phyloP scores from a whole-genome alignment of 2,113 vertebrate genomes.

The Oryctolagus cuniculus region DNA sequence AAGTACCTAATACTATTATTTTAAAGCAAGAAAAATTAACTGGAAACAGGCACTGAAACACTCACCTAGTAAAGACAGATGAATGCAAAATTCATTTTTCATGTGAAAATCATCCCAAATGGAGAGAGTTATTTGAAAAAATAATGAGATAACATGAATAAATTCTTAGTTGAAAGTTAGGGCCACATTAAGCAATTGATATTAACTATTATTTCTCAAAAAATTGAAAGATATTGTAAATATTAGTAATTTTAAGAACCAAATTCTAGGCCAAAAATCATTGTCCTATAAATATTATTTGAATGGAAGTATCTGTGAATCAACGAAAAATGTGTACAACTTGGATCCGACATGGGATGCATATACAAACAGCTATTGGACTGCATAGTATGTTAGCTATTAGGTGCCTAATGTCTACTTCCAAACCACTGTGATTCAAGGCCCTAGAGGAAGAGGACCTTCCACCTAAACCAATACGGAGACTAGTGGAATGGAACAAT shows the following conservation, averaged over 20 bases:
- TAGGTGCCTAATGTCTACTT: background rate
- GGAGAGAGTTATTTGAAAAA: conserved; percentile 8
- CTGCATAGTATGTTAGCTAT: background rate
- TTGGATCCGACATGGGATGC: background rate
- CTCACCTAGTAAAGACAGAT: background rate
- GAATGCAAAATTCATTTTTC: background rate
- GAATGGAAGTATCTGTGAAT: background rate
- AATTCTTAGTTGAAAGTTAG: background rate
- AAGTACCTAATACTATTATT: background rate
- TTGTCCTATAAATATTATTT: conserved; percentile 27
- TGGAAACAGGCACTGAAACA: conserved; percentile 23
- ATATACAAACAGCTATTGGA: background rate
- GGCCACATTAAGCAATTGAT: background rate
- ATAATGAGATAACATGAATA: conserved; percentile 2
- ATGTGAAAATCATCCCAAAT: background rate
- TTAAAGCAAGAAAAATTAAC: conserved; percentile 15
- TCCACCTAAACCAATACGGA: background rate
- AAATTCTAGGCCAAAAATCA: conserved; percentile 4
- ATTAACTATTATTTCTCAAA: background rate
- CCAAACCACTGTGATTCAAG: background rate
- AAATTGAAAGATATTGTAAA: conserved; percentile 20
- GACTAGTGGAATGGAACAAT: background rate
- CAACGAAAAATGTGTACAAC: background rate
- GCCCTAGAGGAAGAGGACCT: background rate
- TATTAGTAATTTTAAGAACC: background rate